These are phyloP conservation scores for Diploscapter pachys DNA, from an alignment of 1,140 invertebrate species.

Conservation along the genomic window DNA sequence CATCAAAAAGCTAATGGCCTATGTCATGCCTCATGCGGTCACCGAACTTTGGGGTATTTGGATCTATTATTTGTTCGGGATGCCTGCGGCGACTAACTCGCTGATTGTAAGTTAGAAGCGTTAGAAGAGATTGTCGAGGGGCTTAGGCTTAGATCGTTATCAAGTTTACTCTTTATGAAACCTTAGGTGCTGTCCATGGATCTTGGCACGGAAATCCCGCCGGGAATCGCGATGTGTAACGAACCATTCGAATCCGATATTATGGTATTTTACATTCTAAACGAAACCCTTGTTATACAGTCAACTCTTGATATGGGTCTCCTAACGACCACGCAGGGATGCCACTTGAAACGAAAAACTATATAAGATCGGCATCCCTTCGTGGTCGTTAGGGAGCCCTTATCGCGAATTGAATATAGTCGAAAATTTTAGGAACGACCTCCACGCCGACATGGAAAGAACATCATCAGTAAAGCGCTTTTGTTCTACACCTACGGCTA, in stretches of 20 bases:
- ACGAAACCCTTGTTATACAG: too few relatives aligned
- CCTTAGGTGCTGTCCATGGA: constrained; percentile 46
- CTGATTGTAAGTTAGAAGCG: too few relatives aligned
- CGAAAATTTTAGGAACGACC: constrained; percentile 47
- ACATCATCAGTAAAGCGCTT: constrained; percentile 44
- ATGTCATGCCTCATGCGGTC: constrained; percentile 99
- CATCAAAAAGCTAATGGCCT: constrained; percentile 93
- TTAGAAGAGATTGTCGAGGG: too few relatives aligned
- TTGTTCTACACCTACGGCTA: constrained; percentile 42
- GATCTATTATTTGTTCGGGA: constrained; percentile 62
- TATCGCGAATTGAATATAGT: too few relatives aligned
- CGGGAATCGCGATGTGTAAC: constrained; percentile 39
- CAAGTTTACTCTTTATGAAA: constrained; percentile 43
- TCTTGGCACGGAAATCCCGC: constrained; percentile 55
- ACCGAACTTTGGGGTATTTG: constrained; percentile 73
- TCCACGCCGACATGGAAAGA: constrained; percentile 61
- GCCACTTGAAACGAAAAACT: too few relatives aligned
- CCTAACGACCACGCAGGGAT: too few relatives aligned
- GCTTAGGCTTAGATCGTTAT: constrained; percentile 57
- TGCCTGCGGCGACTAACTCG: constrained; percentile 60
- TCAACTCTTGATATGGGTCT: too few relatives aligned
- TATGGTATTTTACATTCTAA: constrained; percentile 45
- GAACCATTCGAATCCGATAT: background rate
- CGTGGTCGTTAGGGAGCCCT: too few relatives aligned
- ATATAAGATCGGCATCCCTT: too few relatives aligned